Evolutionary conservation across 2,888 invertebrate species (phyloP).

Genomic region (Pocota personata): DNA sequence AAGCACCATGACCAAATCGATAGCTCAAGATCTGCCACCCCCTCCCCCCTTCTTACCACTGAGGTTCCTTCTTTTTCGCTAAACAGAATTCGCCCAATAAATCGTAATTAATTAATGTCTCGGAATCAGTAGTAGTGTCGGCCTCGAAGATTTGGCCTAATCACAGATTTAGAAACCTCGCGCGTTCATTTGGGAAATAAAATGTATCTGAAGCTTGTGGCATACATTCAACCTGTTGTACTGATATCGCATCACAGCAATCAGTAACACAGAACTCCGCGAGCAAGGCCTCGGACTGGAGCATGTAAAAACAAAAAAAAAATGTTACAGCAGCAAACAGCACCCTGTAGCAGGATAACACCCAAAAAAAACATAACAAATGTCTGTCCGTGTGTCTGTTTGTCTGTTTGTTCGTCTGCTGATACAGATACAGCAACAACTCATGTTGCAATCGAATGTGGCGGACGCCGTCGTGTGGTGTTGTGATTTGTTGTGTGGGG

Average conservation of each 20-base stretch:
- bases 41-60: neutral
- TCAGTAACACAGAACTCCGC: conserved; percentile 61
- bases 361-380: conserved; percentile 30
- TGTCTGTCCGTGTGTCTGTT: conserved; percentile 60
- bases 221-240: conserved; percentile 63
- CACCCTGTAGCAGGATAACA: conserved; percentile 68
- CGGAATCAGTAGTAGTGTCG: conserved; percentile 70
- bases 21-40: conserved; percentile 52
- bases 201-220: conserved; percentile 26
- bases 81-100: conserved; percentile 80
- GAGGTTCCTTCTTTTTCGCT: conserved; percentile 25
- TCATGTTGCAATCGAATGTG: conserved; percentile 63
- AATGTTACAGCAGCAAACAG: conserved; percentile 31
- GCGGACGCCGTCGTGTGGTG: conserved; percentile 29
- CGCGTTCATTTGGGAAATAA: neutral
- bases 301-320: neutral
- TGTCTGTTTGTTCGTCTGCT: conserved; percentile 76
- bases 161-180: conserved; percentile 52
- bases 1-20: conserved; percentile 71
- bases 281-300: neutral
- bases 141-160: conserved; percentile 66
- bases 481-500: conserved; percentile 60
- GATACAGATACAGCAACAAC: conserved; percentile 57
- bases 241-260: conserved; percentile 66
- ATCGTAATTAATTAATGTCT: conserved; percentile 82